phyloP scores from a whole-genome alignment of 2,113 vertebrate genomes.

The Cyphomyrus discorhynchus region DNA sequence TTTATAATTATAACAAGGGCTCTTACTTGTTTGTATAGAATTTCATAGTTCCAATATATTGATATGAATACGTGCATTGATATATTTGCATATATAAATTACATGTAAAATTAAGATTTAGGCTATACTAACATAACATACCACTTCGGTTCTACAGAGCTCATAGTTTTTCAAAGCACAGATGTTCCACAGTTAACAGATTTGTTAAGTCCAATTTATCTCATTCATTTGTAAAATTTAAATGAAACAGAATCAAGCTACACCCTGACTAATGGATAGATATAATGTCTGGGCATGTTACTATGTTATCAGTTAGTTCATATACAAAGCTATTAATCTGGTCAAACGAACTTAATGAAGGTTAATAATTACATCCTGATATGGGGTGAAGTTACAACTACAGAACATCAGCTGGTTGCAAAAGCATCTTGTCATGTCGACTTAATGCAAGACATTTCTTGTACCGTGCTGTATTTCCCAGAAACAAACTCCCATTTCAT shows the following conservation, averaged over 20 bases:
- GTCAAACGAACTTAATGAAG: neutral
- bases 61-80: neutral
- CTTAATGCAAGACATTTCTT: neutral
- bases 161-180: neutral
- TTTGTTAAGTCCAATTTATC: neutral
- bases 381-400: neutral
- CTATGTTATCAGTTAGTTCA: neutral
- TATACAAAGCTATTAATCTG: neutral
- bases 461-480: neutral
- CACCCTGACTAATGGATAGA: neutral
- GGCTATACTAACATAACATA: neutral
- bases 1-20: neutral
- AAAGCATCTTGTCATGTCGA: neutral
- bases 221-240: neutral
- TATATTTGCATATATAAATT: neutral
- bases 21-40: neutral
- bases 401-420: neutral
- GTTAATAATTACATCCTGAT: slow-evolving; percentile 1
- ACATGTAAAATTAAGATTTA: neutral
- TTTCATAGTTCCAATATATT: neutral
- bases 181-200: neutral
- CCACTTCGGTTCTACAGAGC: neutral
- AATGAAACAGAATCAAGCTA: neutral
- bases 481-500: neutral
- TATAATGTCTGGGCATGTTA: neutral